Percentiles rank a stretch among this genome's conserved stretches.
Evolutionary conservation across 2,113 vertebrate genomes (phyloP).

Genomic region (Thunnus thynnus): DNA sequence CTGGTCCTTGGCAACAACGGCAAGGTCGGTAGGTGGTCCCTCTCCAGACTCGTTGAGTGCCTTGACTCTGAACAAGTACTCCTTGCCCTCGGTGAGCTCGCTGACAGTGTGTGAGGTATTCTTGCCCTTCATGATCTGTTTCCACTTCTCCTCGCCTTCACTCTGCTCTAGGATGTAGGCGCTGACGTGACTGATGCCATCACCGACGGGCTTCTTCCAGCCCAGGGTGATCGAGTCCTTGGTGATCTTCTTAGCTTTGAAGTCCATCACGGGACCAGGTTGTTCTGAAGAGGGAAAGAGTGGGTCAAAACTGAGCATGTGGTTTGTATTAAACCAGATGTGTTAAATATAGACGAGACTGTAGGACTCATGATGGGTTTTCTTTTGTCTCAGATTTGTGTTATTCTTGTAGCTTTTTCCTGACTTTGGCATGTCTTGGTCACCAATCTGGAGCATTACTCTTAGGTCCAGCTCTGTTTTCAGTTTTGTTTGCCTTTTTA

Average conservation of each 20-base stretch:
- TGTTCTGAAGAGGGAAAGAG: slow-evolving; percentile 86
- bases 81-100: slow-evolving; percentile 92
- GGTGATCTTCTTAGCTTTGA: slow-evolving; percentile 89
- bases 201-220: slow-evolving; percentile 96
- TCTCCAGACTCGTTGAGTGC: slow-evolving; percentile 95
- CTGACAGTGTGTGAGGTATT: slow-evolving; percentile 86
- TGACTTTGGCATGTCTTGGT: neutral
- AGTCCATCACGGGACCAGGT: slow-evolving; percentile 94
- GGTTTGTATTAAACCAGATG: neutral
- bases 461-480: neutral
- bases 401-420: too few relatives aligned
- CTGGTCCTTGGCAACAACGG: slow-evolving; percentile 92
- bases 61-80: slow-evolving; percentile 93
- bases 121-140: slow-evolving; percentile 90
- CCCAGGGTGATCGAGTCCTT: slow-evolving; percentile 91
- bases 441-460: neutral
- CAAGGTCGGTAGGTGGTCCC: slow-evolving; percentile 91
- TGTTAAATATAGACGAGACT: neutral
- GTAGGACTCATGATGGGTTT: too few relatives aligned
- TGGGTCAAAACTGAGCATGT: neutral
- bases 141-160: slow-evolving; percentile 92
- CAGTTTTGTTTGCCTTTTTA: too few relatives aligned
- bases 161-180: slow-evolving; percentile 92
- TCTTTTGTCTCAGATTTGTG: too few relatives aligned
- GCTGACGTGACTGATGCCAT: slow-evolving; percentile 93